phyloP scores from a whole-genome alignment of 92 coral and sea anemone genomes.

The Epizoanthus ramosus region DNA sequence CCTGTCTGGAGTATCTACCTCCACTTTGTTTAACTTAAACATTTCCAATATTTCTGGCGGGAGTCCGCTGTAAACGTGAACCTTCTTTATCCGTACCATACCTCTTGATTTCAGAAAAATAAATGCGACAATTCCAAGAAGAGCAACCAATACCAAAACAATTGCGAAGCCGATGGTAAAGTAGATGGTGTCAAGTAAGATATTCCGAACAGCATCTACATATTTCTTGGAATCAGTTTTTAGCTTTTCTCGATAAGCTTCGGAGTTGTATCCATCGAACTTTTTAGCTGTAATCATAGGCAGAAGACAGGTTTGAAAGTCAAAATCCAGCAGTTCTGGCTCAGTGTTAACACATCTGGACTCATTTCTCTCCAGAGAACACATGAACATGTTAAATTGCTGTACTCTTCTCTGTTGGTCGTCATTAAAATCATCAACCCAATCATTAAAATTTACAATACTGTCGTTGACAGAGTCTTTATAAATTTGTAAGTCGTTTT shows the following conservation, averaged over 20 bases:
- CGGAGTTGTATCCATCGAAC: slow-evolving; percentile 63
- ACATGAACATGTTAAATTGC: slow-evolving; percentile 54
- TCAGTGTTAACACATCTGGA: slow-evolving; percentile 28
- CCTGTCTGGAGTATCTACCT: slow-evolving; percentile 9
- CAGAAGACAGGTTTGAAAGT: slow-evolving; percentile 64
- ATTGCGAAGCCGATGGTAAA: slow-evolving; percentile 55
- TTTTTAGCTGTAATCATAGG: slow-evolving; percentile 50
- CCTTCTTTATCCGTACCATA: slow-evolving; percentile 66
- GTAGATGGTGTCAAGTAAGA: slow-evolving; percentile 68
- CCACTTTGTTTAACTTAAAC: slow-evolving; percentile 46
- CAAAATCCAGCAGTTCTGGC: slow-evolving; percentile 48
- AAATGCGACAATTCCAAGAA: slow-evolving; percentile 49
- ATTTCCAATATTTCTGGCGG: slow-evolving; percentile 62
- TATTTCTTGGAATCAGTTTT: slow-evolving; percentile 77
- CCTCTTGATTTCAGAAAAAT: slow-evolving; percentile 74
- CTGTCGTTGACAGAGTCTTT: slow-evolving; percentile 54
- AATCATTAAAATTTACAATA: slow-evolving; percentile 45
- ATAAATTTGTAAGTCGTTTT: slow-evolving; percentile 68
- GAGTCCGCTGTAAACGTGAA: slow-evolving; percentile 71
- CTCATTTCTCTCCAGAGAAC: slow-evolving; percentile 51
- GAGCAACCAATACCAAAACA: slow-evolving; percentile 29
- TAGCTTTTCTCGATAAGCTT: slow-evolving; percentile 62
- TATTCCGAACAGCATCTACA: slow-evolving; percentile 74
- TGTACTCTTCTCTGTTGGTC: slow-evolving; percentile 60
- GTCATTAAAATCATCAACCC: slow-evolving; percentile 59